Conservation (phyloP, 2,888 invertebrate species). For the Orthonychiurus folsomi region DNA sequence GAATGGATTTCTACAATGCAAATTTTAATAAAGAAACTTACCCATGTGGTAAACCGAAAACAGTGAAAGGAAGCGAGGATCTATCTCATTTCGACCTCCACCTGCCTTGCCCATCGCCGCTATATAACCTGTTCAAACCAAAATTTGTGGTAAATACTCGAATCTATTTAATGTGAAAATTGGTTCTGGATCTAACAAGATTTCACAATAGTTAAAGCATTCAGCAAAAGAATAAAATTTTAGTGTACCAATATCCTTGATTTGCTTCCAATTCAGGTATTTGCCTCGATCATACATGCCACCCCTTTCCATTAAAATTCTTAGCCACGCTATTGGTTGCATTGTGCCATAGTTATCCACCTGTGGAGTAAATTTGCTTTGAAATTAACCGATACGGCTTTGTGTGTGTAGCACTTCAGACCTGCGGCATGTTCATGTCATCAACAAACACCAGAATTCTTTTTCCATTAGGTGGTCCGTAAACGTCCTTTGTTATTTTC, state of each 20-base stretch:
- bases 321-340: constrained; percentile 85
- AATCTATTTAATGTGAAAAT: too few species aligned
- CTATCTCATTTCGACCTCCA: constrained; percentile 81
- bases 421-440: constrained; percentile 87
- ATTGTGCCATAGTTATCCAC: constrained; percentile 80
- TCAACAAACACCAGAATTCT: constrained; percentile 82
- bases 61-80: constrained; percentile 75
- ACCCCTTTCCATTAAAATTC: constrained; percentile 75
- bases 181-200: too few species aligned
- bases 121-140: constrained; percentile 52
- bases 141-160: background rate
- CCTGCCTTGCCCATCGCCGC: constrained; percentile 81
- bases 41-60: constrained; percentile 79
- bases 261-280: constrained; percentile 78
- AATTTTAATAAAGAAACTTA: too few species aligned
- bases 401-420: background rate
- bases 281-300: constrained; percentile 84
- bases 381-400: background rate
- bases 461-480: constrained; percentile 82
- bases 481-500: constrained; percentile 80
- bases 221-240: constrained; percentile 3
- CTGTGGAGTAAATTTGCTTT: constrained; percentile 39
- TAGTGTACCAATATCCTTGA: constrained; percentile 61
- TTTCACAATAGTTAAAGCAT: too few species aligned
- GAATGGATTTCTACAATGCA: too few species aligned